These are phyloP conservation scores for Galemys pyrenaicus DNA, from an alignment of 2,113 vertebrate species.

Conservation along the genomic window DNA sequence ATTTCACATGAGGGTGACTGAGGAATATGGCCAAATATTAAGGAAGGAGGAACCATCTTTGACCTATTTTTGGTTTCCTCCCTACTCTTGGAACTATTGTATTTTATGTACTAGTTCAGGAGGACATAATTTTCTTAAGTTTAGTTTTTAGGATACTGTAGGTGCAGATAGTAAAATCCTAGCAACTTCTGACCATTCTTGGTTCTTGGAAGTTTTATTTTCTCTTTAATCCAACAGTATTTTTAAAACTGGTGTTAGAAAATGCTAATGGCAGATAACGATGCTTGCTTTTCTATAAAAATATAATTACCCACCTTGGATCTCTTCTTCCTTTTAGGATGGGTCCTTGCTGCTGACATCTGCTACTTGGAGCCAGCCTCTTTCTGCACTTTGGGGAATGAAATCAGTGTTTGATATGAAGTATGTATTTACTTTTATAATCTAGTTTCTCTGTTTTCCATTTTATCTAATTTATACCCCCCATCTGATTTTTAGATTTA, in stretches of 20 bases:
- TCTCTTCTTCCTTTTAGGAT: conserved; percentile 86
- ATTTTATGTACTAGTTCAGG: conserved; percentile 3
- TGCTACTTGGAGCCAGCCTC: conserved; percentile 97
- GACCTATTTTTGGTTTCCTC: neutral
- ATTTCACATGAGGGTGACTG: neutral
- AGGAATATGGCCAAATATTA: conserved; percentile 9
- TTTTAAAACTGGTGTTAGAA: conserved; percentile 21
- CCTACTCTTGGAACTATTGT: neutral
- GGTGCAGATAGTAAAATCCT: neutral
- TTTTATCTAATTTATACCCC: neutral
- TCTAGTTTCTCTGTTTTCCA: neutral
- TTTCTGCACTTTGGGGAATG: conserved; percentile 99
- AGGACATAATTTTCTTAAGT: neutral
- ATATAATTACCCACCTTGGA: neutral
- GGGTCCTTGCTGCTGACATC: conserved; percentile 97
- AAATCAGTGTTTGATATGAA: conserved; percentile 99
- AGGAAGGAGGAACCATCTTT: neutral
- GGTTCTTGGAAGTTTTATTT: neutral
- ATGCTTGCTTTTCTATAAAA: neutral
- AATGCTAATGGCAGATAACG: neutral
- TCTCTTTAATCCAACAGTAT: neutral
- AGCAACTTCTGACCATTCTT: conserved; percentile 14
- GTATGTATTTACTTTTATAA: conserved; percentile 86
- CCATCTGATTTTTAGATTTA: neutral
- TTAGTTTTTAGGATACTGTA: neutral